phyloP scores from a whole-genome alignment of 1,140 invertebrate species.

The Papilio machaon region DNA sequence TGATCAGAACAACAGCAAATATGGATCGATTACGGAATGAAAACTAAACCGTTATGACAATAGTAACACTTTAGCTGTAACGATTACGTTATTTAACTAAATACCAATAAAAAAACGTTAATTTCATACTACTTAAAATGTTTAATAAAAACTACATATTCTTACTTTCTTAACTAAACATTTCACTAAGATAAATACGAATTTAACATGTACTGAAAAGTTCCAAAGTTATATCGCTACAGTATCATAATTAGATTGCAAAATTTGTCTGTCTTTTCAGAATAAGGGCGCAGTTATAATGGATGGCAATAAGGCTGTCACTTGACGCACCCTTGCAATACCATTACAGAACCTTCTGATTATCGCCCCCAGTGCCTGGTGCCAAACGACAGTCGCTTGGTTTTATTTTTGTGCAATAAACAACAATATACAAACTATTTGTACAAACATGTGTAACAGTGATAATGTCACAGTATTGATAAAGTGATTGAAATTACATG shows the following conservation, averaged over 20 bases:
- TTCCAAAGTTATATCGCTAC: background rate
- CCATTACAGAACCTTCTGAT: slow-evolving; percentile 67
- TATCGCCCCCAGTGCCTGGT: slow-evolving; percentile 44
- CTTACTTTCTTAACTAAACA: too few relatives aligned
- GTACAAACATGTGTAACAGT: background rate
- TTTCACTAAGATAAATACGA: background rate
- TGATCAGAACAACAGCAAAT: background rate
- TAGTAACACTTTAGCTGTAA: too few relatives aligned
- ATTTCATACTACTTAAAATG: too few relatives aligned
- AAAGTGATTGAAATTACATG: background rate
- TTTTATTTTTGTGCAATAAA: slow-evolving; percentile 30
- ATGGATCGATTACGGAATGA: background rate
- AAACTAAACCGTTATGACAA: too few relatives aligned
- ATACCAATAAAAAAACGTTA: too few relatives aligned
- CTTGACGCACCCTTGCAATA: slow-evolving; percentile 76
- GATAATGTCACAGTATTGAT: background rate
- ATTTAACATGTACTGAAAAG: background rate
- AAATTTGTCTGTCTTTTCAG: slow-evolving; percentile 38
- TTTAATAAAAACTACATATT: too few relatives aligned
- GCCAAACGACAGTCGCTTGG: slow-evolving; percentile 57
- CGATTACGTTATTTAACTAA: too few relatives aligned
- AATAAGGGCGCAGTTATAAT: slow-evolving; percentile 69
- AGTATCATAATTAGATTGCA: background rate
- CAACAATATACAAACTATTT: slow-evolving; percentile 8
- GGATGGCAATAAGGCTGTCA: slow-evolving; percentile 67